Evolutionary conservation across 1,140 invertebrate species (phyloP).

Genomic region (Akabosia matsudoensis): DNA sequence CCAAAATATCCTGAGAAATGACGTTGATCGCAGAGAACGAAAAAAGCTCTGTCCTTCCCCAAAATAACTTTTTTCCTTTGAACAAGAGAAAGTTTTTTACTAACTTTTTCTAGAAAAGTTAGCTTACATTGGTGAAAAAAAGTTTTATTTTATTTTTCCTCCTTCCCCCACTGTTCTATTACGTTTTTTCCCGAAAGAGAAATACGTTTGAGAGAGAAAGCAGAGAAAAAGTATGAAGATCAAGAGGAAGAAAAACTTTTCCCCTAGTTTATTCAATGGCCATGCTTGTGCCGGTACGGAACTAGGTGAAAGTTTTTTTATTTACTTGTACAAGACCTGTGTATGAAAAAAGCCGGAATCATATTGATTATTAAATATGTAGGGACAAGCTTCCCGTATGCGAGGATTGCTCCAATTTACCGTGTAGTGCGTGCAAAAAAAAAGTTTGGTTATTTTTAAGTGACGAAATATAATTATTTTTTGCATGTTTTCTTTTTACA

Average conservation of each 20-base stretch:
- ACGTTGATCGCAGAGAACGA: neutral
- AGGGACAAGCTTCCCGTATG: too few species aligned
- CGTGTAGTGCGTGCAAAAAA: too few species aligned
- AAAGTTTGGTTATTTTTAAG: neutral
- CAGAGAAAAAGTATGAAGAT: neutral
- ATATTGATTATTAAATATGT: too few species aligned
- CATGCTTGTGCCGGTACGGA: neutral
- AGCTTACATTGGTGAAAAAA: neutral
- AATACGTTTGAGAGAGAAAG: neutral
- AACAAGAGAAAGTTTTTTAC: neutral
- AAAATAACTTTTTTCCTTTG: neutral
- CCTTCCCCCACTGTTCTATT: neutral
- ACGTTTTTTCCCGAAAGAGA: neutral
- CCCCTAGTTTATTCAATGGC: neutral
- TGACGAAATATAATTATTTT: neutral
- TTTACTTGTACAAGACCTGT: neutral
- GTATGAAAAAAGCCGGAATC: neutral
- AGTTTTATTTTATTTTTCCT: neutral
- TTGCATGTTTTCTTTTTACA: conserved; percentile 43
- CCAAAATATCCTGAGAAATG: neutral
- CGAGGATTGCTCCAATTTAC: too few species aligned
- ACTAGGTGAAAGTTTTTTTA: conserved; percentile 19
- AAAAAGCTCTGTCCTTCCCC: neutral
- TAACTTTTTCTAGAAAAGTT: neutral
- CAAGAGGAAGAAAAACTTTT: conserved; percentile 5